These are phyloP conservation scores for Cirrhinus molitorella DNA, from an alignment of 2,797 vertebrate species.

Conservation along the genomic window DNA sequence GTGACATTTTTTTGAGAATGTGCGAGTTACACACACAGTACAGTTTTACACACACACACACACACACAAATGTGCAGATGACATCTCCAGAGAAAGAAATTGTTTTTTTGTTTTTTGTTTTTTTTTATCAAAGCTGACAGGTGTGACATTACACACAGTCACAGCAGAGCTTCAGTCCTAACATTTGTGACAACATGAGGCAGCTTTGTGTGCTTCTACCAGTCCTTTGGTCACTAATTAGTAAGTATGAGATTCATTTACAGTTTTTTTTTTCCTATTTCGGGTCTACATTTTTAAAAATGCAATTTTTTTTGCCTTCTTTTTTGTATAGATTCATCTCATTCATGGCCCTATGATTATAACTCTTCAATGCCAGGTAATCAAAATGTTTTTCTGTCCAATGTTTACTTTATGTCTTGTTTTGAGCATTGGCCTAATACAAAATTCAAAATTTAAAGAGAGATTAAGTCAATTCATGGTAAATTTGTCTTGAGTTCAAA, in stretches of 20 bases:
- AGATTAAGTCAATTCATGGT: neutral
- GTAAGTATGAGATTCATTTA: neutral
- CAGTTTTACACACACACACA: no score
- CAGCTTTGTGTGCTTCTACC: neutral
- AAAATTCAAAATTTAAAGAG: no score
- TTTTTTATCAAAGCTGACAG: neutral
- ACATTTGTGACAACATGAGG: neutral
- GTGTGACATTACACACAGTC: neutral
- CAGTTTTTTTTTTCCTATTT: neutral
- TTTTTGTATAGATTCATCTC: neutral
- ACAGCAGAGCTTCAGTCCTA: neutral
- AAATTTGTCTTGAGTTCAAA: neutral
- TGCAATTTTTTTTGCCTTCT: neutral
- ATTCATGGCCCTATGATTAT: neutral
- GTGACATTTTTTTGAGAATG: no score
- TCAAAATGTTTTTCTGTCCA: neutral
- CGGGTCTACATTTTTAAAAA: neutral
- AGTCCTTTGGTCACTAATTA: neutral
- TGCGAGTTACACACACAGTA: no score
- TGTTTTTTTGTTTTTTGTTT: no score
- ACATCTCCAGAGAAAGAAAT: neutral
- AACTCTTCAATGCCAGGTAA: neutral
- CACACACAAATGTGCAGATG: constrained; percentile 10
- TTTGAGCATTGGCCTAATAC: neutral
- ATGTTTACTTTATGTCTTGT: neutral